Base-by-base conservation (phyloP, 1,140 invertebrate species). In the Rhagoletis zephyria region DNA sequence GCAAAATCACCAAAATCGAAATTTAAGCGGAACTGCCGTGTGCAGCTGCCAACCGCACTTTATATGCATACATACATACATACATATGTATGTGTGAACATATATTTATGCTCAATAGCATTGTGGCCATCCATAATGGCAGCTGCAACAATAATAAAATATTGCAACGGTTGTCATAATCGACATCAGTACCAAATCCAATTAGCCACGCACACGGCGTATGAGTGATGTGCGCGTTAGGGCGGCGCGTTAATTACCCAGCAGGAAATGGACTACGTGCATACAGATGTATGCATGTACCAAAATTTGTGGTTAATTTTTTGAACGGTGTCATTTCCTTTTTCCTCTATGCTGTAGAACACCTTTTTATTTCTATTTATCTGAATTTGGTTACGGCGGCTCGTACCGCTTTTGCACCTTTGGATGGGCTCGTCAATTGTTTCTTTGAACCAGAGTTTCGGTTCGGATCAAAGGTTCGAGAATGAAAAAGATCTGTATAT, bases 111-210 rank as follows among this genome's bases (percentile, higher is more conserved):
- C 67, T 40, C 67, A 74, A 12, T 10, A 48, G 42, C 67, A 81
- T 56, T 81, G 74, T 59, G 51, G 48, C 48, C 10, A n/a, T n/a
- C n/a, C n/a, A 59, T 51, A 56, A 81, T 81, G 74, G 48, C 74
- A 56, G 48, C 6, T 56, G 48, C 48, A 56, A 81, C 45, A 81
- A 81, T 56, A 4, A 7, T n/a, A 56, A 51, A 42, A 81, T 81
- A 81, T 81, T 81, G 42, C 48, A 56, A n/a, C 42, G 16, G 16
- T 16, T 81, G 74, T 81, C 74, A 81, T 81, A 81, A 81, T 81
- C 74, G 74, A 81, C 74, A 81, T 19, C 74, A 4, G 74, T 48
- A 56, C 14, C 74, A 56, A 81, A 81, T 56, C 74, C 74, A 81
- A 81, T 81, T 81, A 56, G 51, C 74, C 19, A 81, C 74, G 48